Evolutionary conservation across 1,140 invertebrate species (phyloP).

Genomic region (Rhyzopertha dominica): DNA sequence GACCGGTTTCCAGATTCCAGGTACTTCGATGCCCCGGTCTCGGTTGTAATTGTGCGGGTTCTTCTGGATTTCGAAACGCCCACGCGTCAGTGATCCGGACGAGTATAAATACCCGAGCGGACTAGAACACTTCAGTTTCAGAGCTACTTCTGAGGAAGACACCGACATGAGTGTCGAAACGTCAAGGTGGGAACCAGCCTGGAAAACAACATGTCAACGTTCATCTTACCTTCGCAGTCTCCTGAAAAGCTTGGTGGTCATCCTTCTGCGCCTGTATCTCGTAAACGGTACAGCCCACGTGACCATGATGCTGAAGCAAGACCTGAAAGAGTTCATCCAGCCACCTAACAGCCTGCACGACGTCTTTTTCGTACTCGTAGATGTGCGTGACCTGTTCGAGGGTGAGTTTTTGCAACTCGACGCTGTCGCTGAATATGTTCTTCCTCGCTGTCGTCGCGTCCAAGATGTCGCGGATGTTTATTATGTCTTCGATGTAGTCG

Average conservation of each 20-base stretch:
- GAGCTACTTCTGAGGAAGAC: too few relatives aligned
- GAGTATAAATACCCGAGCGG: too few relatives aligned
- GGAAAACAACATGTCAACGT: too few relatives aligned
- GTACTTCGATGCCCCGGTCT: too few relatives aligned
- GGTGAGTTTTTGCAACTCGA: slow-evolving; percentile 67
- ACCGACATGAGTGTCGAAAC: too few relatives aligned
- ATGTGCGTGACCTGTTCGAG: slow-evolving; percentile 72
- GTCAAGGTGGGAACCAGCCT: too few relatives aligned
- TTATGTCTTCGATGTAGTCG: slow-evolving; percentile 67
- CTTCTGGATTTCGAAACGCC: too few relatives aligned
- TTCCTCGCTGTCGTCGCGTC: slow-evolving; percentile 59
- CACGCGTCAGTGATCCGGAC: too few relatives aligned
- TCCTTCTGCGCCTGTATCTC: slow-evolving; percentile 73
- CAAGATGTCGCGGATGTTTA: slow-evolving; percentile 64
- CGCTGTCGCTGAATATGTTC: slow-evolving; percentile 63
- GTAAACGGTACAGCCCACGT: slow-evolving; percentile 64
- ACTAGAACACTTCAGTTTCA: too few relatives aligned
- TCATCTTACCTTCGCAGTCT: slow-evolving; percentile 62
- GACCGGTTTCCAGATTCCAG: too few relatives aligned
- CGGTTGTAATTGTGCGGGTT: too few relatives aligned
- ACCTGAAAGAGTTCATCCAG: slow-evolving; percentile 67
- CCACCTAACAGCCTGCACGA: slow-evolving; percentile 69
- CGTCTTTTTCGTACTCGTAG: slow-evolving; percentile 69
- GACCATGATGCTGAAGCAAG: slow-evolving; percentile 61
- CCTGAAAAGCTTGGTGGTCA: slow-evolving; percentile 70